Evolutionary conservation across 2,797 vertebrate species (phyloP).

Genomic region (Eurystomus glaucurus): DNA sequence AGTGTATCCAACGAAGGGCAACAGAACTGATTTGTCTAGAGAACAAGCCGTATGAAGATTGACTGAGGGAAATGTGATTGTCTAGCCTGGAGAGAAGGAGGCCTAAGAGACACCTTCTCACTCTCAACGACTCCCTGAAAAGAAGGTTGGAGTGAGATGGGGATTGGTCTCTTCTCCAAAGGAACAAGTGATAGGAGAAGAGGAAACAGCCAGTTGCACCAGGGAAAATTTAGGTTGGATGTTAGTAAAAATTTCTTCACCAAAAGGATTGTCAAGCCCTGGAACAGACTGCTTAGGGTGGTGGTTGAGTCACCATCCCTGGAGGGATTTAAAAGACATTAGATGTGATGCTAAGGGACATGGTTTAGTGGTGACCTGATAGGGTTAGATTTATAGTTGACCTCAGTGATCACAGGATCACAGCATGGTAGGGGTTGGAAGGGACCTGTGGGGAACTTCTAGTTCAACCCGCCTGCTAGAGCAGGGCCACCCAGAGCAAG

Average conservation of each 20-base stretch:
- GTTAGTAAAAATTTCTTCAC: too few relatives aligned
- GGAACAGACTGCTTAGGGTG: background rate
- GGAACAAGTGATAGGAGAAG: background rate
- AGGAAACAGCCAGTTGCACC: rapidly evolving
- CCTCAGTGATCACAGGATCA: background rate
- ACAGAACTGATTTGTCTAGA: background rate
- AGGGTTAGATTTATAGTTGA: rapidly evolving
- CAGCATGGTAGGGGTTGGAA: too few relatives aligned
- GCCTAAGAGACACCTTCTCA: background rate
- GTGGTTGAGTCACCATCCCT: background rate
- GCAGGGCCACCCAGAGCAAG: too few relatives aligned
- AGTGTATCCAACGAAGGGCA: background rate
- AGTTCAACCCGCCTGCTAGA: too few relatives aligned
- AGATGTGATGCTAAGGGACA: background rate
- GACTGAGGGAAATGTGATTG: background rate
- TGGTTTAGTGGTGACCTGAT: background rate
- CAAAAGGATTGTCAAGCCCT: rapidly evolving
- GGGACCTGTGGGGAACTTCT: too few relatives aligned
- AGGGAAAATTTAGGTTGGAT: background rate
- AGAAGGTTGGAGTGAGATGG: rapidly evolving
- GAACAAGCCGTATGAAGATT: rapidly evolving
- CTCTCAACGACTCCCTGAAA: background rate
- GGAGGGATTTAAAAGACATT: background rate
- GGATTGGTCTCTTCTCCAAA: background rate
- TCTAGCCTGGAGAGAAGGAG: background rate